A percentile compares a stretch with the other conserved stretches of the same genome.
These are phyloP conservation scores for Acrocephalus kingi DNA, from an alignment of 2,113 vertebrate genomes.

Conservation along the genomic window DNA sequence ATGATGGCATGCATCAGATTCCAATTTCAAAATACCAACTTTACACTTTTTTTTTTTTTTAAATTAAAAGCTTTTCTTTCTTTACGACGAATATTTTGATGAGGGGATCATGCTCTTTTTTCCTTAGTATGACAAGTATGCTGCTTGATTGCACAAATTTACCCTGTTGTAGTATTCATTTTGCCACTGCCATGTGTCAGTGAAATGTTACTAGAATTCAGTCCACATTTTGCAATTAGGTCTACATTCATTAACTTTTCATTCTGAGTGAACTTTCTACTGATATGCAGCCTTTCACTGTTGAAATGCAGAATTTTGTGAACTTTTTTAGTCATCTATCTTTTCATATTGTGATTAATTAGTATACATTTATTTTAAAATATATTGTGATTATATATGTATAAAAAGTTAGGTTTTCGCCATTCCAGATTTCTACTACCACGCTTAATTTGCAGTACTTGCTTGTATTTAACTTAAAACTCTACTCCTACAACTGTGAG, in stretches of 20 bases:
- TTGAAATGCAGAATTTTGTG: not conserved
- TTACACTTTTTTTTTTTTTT: not conserved
- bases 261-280: not conserved
- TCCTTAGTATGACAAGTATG: not conserved
- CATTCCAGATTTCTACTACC: not conserved
- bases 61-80: not conserved
- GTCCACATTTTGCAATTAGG: not conserved
- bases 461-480: not conserved
- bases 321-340: not conserved
- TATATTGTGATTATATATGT: not conserved
- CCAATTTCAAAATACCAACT: not conserved
- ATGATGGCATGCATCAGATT: not conserved
- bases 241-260: not conserved
- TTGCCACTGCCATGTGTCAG: not conserved
- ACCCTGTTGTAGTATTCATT: not conserved
- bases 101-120: not conserved
- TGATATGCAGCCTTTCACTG: not conserved
- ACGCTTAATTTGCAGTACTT: not conserved
- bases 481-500: not conserved
- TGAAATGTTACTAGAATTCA: not conserved
- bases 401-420: not conserved
- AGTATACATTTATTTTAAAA: not conserved
- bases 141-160: not conserved
- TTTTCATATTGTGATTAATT: not conserved
- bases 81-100: not conserved